A percentile compares a stretch with the other conserved stretches of the same genome.
phyloP scores from a whole-genome alignment of 2,888 invertebrate species.

The Platynereis dumerilii region DNA sequence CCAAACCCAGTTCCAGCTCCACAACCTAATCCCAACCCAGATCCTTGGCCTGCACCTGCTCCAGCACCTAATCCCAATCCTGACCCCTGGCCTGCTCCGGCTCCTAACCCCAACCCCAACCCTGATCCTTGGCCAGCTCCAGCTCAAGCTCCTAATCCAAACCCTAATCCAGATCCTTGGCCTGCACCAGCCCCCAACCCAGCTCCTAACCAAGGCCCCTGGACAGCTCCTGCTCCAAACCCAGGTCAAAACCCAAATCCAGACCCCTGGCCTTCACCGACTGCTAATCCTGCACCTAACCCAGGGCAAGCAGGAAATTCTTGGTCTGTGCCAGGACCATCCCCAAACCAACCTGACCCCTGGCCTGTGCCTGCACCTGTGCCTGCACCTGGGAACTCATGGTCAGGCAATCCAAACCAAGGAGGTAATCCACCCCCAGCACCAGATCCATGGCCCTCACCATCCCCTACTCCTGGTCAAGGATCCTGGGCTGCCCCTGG shows the following conservation, averaged over 20 bases:
- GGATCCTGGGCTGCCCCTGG: neutral
- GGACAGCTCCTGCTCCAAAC: neutral
- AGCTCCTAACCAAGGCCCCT: neutral
- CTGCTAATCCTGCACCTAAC: slow-evolving; percentile 1
- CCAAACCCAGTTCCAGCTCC: neutral
- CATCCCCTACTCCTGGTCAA: neutral
- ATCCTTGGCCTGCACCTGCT: neutral
- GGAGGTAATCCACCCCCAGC: neutral
- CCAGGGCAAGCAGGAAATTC: neutral
- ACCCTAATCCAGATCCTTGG: slow-evolving; percentile 1
- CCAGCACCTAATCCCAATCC: slow-evolving; percentile 1
- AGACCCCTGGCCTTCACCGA: no score
- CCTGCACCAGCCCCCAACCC: slow-evolving; percentile 18
- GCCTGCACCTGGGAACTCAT: neutral
- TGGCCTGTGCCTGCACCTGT: slow-evolving; percentile 2
- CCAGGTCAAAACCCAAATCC: neutral
- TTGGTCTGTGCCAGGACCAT: neutral
- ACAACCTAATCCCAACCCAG: neutral
- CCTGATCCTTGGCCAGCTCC: neutral
- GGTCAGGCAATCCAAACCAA: neutral
- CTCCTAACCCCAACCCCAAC: neutral
- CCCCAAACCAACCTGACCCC: neutral
- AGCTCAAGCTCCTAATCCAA: neutral
- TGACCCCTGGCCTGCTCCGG: neutral
- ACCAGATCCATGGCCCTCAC: neutral